Conservation (phyloP, 2,113 vertebrate species). For the Myotis davidii region DNA sequence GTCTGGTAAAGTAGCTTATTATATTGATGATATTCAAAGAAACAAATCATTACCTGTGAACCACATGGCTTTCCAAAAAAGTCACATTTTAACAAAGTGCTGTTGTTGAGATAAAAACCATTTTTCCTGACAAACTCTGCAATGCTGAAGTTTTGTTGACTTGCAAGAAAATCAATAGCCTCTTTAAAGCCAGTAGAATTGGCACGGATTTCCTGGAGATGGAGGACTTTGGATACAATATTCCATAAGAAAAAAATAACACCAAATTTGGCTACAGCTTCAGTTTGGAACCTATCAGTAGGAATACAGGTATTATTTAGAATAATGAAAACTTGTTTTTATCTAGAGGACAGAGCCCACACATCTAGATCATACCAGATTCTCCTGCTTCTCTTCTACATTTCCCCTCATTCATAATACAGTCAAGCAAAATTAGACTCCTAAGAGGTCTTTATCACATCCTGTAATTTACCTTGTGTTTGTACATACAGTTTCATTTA, state of each 20-base stretch:
- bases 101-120: constrained; percentile 85
- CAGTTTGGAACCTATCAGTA: constrained; percentile 83
- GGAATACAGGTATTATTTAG: constrained; percentile 64
- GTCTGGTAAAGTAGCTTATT: background rate
- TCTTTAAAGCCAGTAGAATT: constrained; percentile 68
- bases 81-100: constrained; percentile 84
- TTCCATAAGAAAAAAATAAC: constrained; percentile 85
- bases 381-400: background rate
- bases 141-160: constrained; percentile 87
- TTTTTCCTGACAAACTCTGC: constrained; percentile 85
- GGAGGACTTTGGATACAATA: constrained; percentile 79
- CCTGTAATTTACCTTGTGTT: background rate
- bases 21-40: constrained; percentile 9
- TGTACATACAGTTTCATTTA: background rate
- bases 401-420: background rate
- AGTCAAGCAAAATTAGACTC: background rate
- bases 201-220: background rate
- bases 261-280: constrained; percentile 82
- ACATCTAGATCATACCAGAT: background rate
- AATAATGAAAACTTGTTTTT: background rate
- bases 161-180: constrained; percentile 79
- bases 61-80: constrained; percentile 86
- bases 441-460: background rate
- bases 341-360: background rate
- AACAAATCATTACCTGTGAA: constrained; percentile 83